Conservation (phyloP, 2,888 invertebrate species). For the Yponomeuta cagnagella region DNA sequence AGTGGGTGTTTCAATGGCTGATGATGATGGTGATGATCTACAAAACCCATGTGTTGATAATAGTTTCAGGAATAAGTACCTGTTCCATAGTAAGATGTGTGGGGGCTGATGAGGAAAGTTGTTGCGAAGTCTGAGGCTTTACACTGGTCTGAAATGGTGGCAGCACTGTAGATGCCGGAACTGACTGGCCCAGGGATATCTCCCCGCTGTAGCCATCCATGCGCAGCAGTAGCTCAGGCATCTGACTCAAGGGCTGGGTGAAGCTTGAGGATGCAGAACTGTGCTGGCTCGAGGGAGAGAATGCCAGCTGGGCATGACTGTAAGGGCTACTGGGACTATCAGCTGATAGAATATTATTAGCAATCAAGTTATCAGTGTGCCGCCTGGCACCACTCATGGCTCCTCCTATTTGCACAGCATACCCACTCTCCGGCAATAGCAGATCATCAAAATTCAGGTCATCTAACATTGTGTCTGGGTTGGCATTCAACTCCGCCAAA, state of each 20-base stretch:
- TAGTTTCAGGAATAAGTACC: slow-evolving; percentile 33
- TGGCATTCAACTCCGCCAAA: slow-evolving; percentile 89
- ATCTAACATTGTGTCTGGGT: slow-evolving; percentile 87
- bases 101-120: slow-evolving; percentile 92
- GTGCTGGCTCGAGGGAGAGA: slow-evolving; percentile 81
- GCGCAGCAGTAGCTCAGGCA: slow-evolving; percentile 81
- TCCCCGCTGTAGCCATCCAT: slow-evolving; percentile 76
- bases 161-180: slow-evolving; percentile 74
- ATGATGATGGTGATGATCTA: neutral
- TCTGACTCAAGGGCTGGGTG: slow-evolving; percentile 58
- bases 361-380: slow-evolving; percentile 33
- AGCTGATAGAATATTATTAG: slow-evolving; percentile 39
- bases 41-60: neutral
- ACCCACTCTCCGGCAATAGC: slow-evolving; percentile 80
- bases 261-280: slow-evolving; percentile 73
- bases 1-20: no score
- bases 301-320: slow-evolving; percentile 64
- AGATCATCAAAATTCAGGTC: slow-evolving; percentile 92
- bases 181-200: slow-evolving; percentile 78
- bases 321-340: slow-evolving; percentile 74
- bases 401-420: slow-evolving; percentile 69
- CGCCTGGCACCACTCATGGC: slow-evolving; percentile 62
- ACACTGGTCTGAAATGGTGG: slow-evolving; percentile 60
- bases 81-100: slow-evolving; percentile 88
- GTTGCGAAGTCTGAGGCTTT: slow-evolving; percentile 74